Conservation (phyloP, 64 coral and sea anemone species). For the Trachythela sp. region DNA sequence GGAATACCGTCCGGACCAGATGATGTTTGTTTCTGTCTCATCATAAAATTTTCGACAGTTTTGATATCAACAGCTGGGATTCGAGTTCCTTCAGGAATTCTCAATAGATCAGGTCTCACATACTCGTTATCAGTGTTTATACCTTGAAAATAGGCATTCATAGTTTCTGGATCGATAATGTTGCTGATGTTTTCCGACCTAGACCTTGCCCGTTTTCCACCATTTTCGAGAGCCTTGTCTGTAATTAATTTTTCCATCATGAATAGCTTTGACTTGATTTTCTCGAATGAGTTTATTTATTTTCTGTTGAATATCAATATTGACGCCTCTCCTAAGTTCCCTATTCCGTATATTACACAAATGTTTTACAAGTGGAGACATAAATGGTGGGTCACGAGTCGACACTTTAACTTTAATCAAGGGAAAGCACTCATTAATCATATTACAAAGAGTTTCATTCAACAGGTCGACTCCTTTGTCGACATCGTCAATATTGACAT, state of each 20-base stretch:
- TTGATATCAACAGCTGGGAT: neutral
- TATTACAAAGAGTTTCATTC: neutral
- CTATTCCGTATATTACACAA: neutral
- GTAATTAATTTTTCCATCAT: neutral
- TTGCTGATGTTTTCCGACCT: constrained; percentile 1
- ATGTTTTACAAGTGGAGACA: neutral
- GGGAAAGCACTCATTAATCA: constrained; percentile 25
- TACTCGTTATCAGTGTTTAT: no score
- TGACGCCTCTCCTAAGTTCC: neutral
- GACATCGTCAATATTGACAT: neutral
- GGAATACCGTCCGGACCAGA: neutral
- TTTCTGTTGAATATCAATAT: constrained; percentile 17
- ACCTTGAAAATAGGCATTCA: no score
- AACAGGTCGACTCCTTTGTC: neutral
- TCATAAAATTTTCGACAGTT: neutral
- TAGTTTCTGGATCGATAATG: neutral
- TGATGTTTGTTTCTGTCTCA: neutral
- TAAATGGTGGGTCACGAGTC: neutral
- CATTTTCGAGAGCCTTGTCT: neutral
- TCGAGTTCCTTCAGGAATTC: neutral
- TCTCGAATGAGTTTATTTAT: neutral
- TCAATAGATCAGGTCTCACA: neutral
- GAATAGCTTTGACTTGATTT: constrained; percentile 7
- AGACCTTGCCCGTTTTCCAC: neutral
- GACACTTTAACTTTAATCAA: constrained; percentile 37